Base-by-base conservation (phyloP, 2,888 invertebrate genomes). In the Protonemura montana region DNA sequence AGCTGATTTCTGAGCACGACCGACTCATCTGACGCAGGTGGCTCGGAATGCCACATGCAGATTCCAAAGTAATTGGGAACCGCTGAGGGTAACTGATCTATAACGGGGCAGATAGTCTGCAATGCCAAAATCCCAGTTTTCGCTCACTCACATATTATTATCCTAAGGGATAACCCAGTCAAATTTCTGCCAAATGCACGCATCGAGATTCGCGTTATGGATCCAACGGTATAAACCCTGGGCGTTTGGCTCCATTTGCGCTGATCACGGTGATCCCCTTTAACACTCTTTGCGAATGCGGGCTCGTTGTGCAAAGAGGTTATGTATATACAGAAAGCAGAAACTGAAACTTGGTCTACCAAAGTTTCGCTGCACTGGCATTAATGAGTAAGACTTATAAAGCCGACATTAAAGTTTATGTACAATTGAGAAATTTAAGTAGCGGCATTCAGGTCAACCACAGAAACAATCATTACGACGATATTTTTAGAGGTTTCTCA, bases 391-490 rank as follows among this genome's bases (percentile, higher is more conserved):
- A 21, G 30, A 81, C 30, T 30, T 81, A 78, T 28, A 26, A 78
- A 78, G 78, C 28, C 28, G 78, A 78, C 27, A 41, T 84, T 84
- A 84, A 84, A 84, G 84, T 84, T 84, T 76, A 84, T 84, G 27
- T 82, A n/a, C 35, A 41, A 41, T n/a, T n/a, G 25, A 82, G 81
- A 30, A 81, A 81, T 81, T 59, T 59, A 59, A 59, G 59, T 59
- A 27, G 78, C 78, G 10, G 59, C 28, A 59, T 84, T 28, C 59
- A 76, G 59, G 59, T 59, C 84, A 59, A 76, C 59, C 76, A 7
- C 76, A 21, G 26, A 28, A 41, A 84, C 84, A 84, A 59, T 59
- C 6, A 76, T 59, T 3, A 76, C 84, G 28, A 16, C 16, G 80
- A 80, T 27, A 5, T 30, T 81, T 29, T 27, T 29, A 81, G 10